Conservation (phyloP, 2,113 vertebrate species). For the Cardinalis cardinalis region DNA sequence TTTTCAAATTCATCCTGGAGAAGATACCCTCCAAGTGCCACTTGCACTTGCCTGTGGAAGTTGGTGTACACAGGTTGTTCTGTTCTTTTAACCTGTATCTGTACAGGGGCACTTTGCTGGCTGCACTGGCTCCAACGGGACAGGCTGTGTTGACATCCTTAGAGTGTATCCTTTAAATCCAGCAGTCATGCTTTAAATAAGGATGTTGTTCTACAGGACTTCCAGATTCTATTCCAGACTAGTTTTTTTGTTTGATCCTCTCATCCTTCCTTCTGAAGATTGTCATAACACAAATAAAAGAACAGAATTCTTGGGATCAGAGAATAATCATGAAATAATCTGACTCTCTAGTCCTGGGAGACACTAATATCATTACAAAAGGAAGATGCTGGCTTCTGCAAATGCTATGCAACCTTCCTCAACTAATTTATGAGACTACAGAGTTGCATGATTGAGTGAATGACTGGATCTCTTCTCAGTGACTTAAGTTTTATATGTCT, state of each 20-base stretch:
- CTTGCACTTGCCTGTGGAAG: neutral
- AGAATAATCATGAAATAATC: neutral
- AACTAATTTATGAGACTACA: neutral
- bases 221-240: neutral
- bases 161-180: neutral
- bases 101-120: neutral
- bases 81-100: neutral
- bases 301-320: neutral
- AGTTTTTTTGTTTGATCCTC: neutral
- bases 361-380: neutral
- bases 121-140: neutral
- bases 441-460: neutral
- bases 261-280: neutral
- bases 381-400: neutral
- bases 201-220: neutral
- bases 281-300: neutral
- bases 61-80: accelerated
- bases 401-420: neutral
- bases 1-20: neutral
- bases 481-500: neutral
- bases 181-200: neutral
- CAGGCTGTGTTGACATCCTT: neutral
- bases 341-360: neutral
- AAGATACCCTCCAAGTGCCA: neutral
- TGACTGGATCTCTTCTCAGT: neutral